phyloP scores from a whole-genome alignment of 1,140 invertebrate species.

The Drosophila nannoptera region DNA sequence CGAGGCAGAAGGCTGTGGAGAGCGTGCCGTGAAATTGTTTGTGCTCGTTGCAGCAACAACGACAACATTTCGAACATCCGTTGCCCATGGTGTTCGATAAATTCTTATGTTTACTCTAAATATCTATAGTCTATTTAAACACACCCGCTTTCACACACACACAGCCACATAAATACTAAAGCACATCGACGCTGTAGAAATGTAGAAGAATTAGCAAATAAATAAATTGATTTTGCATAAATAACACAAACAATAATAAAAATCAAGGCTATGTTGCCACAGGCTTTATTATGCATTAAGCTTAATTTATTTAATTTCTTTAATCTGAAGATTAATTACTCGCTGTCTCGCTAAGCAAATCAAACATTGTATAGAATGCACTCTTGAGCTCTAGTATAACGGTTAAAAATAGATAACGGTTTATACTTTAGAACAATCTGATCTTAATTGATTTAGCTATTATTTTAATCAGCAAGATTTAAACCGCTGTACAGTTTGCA shows the following conservation, averaged over 20 bases:
- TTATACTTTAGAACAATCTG: too few species aligned
- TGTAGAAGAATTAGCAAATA: background rate
- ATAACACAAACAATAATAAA: too few species aligned
- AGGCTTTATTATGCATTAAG: background rate
- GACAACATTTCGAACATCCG: constrained; percentile 77
- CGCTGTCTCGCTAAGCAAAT: too few species aligned
- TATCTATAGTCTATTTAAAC: constrained; percentile 34
- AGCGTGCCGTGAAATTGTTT: constrained; percentile 73
- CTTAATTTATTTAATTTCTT: too few species aligned
- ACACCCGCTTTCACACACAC: constrained; percentile 9
- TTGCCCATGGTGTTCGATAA: constrained; percentile 68
- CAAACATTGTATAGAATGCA: too few species aligned
- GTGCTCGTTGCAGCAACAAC: constrained; percentile 73
- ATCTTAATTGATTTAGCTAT: too few species aligned
- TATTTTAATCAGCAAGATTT: too few species aligned
- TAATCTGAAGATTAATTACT: too few species aligned
- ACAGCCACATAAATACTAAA: background rate
- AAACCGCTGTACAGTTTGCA: too few species aligned
- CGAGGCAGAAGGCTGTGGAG: constrained; percentile 75
- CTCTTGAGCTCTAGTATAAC: too few species aligned
- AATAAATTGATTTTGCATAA: background rate
- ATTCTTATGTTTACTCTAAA: constrained; percentile 27
- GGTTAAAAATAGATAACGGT: too few species aligned
- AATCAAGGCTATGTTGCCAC: background rate
- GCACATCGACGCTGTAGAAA: constrained; percentile 9